Evolutionary conservation across 2,888 invertebrate genomes (phyloP), one percentile per base, ranked within the genome.

Genomic region (Mycalesis mineus): DNA sequence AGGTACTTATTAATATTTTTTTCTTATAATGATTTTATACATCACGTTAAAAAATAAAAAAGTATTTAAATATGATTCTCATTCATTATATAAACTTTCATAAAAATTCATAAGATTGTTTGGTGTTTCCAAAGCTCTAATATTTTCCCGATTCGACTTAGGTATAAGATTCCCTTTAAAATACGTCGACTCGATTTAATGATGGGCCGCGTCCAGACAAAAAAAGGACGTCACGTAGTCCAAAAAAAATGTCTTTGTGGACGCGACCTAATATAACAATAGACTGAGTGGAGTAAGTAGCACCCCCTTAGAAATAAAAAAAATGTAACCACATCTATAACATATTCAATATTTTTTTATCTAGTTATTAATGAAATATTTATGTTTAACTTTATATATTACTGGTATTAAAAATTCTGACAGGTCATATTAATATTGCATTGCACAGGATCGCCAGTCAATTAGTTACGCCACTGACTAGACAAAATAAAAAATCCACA

Each of bases 51-150:
- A 58, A 44, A 47, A 42, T 44, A 47, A 49, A 55, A 57, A 61
- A 22, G 22, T 22, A 22, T 22, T 22, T 22, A 55, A n/a, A n/a
- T 58, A 61, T 55, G 15, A 44, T 57, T 42, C 60, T 50, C 56
- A 57, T 51, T 58, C 57, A 63, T 58, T 59, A 66, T 60, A 54
- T 52, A 71, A 77, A 75, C 73, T 75, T 67, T 75, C 14, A 67
- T 73, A 76, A 78, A 78, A 75, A 78, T 82, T 85, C 86, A 85
- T 85, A 86, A 87, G 86, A 82, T 73, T 73, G 68, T 75, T 81
- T 84, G 82, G 81, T 82, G 81, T 84, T 77, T 67, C 68, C 66
- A 75, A 83, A 84, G 81, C 79, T 82, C 82, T 75, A 76, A 58
- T 50, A n/a, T n/a, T 28, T 39, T 14, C 14, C 29, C 7, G 22